phyloP scores from a whole-genome alignment of 2,888 invertebrate genomes.

The Resseliella maxima region DNA sequence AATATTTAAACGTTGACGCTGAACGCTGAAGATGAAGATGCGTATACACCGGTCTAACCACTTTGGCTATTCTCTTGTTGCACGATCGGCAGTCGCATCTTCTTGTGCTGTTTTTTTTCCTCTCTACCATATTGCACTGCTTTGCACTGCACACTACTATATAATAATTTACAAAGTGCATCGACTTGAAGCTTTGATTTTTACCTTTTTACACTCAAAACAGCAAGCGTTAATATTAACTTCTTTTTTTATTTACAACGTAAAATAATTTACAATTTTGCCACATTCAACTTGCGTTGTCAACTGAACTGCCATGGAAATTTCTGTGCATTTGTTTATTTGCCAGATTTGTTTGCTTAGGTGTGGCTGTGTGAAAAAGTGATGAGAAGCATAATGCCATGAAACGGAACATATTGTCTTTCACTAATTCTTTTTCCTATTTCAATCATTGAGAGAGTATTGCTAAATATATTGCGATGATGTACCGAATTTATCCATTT shows the following conservation, averaged over 20 bases:
- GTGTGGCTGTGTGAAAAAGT: background rate
- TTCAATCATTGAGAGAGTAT: too few relatives aligned
- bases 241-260: slow-evolving; percentile 38
- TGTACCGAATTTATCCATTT: too few relatives aligned
- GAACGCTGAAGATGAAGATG: slow-evolving; percentile 22
- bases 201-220: background rate
- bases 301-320: background rate
- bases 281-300: slow-evolving; percentile 20
- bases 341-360: background rate
- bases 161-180: slow-evolving; percentile 5
- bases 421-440: too few relatives aligned
- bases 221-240: background rate
- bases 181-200: background rate
- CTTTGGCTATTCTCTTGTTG: background rate
- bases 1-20: slow-evolving; percentile 31
- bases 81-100: background rate
- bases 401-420: too few relatives aligned
- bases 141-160: background rate
- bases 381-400: background rate
- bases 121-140: slow-evolving; percentile 1
- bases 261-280: background rate
- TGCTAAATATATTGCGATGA: background rate
- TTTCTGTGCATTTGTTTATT: background rate
- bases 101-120: background rate
- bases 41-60: slow-evolving; percentile 43